Conservation (phyloP, 2,888 invertebrate genomes). For the Microplitis deprimator region DNA sequence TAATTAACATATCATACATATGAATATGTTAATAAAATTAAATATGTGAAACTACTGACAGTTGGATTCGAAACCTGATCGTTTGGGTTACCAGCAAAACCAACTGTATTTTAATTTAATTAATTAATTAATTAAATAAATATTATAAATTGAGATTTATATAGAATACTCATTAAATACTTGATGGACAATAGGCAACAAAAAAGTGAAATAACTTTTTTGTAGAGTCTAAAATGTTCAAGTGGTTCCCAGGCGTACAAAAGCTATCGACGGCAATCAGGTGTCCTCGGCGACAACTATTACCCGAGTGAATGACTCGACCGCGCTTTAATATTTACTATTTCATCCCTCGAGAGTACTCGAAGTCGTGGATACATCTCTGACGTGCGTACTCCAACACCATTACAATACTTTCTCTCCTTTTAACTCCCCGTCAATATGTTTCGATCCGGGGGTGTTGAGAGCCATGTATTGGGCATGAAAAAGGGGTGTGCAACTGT, state of each 20-base stretch:
- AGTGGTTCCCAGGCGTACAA: conserved; percentile 68
- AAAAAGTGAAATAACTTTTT: conserved; percentile 16
- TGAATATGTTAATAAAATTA: too few relatives aligned
- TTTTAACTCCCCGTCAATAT: conserved; percentile 62
- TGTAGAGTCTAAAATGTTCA: conserved; percentile 16
- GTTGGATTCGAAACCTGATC: too few relatives aligned
- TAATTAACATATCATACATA: too few relatives aligned
- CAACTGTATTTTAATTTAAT: too few relatives aligned
- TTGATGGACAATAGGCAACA: conserved; percentile 9
- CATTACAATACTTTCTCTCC: conserved; percentile 55
- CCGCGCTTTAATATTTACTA: conserved; percentile 48
- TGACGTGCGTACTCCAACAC: conserved; percentile 56
- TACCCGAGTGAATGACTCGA: conserved; percentile 48
- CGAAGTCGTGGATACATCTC: conserved; percentile 47
- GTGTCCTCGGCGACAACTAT: conserved; percentile 50
- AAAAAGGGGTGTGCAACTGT: conserved; percentile 24
- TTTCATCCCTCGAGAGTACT: conserved; percentile 46
- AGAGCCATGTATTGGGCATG: conserved; percentile 47
- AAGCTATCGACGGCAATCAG: conserved; percentile 50
- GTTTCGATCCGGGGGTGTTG: conserved; percentile 59
- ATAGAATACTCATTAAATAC: conserved; percentile 36
- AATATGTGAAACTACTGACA: too few relatives aligned
- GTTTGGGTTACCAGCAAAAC: too few relatives aligned
- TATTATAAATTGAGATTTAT: background rate
- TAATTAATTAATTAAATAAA: too few relatives aligned